Evolutionary conservation across 2,113 vertebrate species (phyloP).

Genomic region (Furnarius figulus): DNA sequence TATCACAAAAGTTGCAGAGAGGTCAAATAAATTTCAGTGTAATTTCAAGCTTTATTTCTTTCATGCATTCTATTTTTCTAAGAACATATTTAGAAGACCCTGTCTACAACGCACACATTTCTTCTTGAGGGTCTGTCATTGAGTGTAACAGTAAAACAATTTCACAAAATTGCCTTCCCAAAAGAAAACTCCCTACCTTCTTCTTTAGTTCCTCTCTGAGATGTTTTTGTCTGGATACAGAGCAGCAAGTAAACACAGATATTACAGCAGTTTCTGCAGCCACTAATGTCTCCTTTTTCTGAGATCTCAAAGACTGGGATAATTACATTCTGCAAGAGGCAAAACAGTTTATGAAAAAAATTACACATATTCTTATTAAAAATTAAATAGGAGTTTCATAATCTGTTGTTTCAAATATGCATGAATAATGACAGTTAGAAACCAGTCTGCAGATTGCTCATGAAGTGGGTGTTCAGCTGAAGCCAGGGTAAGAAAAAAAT

Average conservation of each 20-base stretch:
- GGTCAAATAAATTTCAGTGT: neutral
- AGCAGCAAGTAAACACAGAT: neutral
- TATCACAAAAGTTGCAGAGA: neutral
- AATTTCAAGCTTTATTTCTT: slow-evolving; percentile 20
- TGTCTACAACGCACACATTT: neutral
- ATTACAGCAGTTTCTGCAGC: neutral
- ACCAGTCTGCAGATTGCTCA: neutral
- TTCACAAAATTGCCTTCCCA: neutral
- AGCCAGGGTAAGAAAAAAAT: slow-evolving; percentile 12
- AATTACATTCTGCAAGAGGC: slow-evolving; percentile 22
- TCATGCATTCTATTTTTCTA: neutral
- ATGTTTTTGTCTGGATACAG: neutral
- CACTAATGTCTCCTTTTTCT: neutral
- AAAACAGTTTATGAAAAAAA: slow-evolving; percentile 1
- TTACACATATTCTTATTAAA: slow-evolving; percentile 27
- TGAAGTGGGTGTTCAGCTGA: neutral
- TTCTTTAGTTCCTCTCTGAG: neutral
- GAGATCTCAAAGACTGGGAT: neutral
- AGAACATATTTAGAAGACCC: neutral
- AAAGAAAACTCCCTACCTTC: neutral
- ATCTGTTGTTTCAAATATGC: slow-evolving; percentile 23
- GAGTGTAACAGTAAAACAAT: neutral
- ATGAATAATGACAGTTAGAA: slow-evolving; percentile 33
- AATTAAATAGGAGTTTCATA: slow-evolving; percentile 47
- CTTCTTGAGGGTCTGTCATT: neutral